A percentile compares a stretch with the other conserved stretches of the same genome.
Conservation (phyloP, 2,888 invertebrate species). For the Drosophila pseudotakahashii region DNA sequence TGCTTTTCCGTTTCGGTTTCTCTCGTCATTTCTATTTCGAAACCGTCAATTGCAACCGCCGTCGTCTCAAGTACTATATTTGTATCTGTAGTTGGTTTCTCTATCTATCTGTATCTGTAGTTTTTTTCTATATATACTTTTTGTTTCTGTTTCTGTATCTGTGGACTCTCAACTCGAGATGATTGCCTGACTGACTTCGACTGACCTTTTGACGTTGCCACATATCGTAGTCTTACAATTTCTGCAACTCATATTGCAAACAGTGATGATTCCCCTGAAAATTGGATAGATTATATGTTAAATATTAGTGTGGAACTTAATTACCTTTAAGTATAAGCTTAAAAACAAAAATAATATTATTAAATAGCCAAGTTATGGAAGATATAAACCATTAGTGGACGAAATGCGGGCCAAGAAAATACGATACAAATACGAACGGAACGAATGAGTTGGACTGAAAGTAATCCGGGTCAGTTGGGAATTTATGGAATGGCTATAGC, state of each 20-base stretch:
- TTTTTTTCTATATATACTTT: constrained; percentile 2
- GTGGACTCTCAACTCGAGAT: constrained; percentile 16
- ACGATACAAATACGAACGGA: constrained; percentile 6
- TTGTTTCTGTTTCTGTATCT: not conserved
- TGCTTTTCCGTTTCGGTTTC: constrained; percentile 16
- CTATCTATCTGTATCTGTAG: not conserved
- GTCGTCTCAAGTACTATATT: constrained; percentile 2
- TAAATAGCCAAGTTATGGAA: not conserved
- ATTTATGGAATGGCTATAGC: constrained; percentile 12
- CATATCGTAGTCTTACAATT: constrained; percentile 20
- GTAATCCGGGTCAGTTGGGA: constrained; percentile 40
- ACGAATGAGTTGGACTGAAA: not conserved
- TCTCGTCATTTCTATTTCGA: constrained; percentile 47
- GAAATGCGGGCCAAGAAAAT: constrained; percentile 8
- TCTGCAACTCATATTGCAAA: constrained; percentile 29
- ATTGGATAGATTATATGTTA: too few species aligned
- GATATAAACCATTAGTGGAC: not conserved
- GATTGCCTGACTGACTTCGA: constrained; percentile 29
- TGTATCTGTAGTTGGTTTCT: constrained; percentile 2
- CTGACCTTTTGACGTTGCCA: constrained; percentile 41
- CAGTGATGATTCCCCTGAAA: not conserved
- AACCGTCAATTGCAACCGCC: constrained; percentile 33
- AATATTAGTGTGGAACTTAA: too few species aligned
- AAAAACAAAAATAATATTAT: too few species aligned
- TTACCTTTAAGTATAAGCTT: too few species aligned